Conservation (phyloP, 2,113 vertebrate species). For the Donacobius atricapilla region DNA sequence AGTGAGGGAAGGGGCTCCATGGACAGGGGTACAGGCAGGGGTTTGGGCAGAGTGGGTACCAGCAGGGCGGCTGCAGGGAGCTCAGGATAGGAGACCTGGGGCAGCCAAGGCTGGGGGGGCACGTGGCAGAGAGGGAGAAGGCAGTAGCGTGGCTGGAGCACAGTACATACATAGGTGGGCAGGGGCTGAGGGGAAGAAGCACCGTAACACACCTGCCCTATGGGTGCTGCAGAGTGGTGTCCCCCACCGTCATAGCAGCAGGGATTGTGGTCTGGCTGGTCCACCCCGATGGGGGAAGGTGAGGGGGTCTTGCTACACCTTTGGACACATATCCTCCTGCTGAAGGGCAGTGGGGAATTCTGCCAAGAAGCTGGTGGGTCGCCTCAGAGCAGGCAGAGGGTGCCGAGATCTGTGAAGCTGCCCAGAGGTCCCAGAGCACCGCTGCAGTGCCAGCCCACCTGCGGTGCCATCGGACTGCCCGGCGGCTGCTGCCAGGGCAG, state of each 20-base stretch:
- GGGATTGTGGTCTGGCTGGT: accelerated
- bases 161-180: accelerated
- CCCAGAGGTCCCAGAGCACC: background rate
- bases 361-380: accelerated
- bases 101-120: accelerated
- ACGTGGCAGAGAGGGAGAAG: background rate
- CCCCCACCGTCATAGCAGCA: accelerated
- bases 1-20: background rate
- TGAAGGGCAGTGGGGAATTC: background rate
- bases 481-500: background rate
- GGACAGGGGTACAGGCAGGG: background rate
- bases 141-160: background rate
- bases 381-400: background rate
- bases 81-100: accelerated
- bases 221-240: background rate
- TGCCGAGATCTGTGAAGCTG: background rate
- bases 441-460: background rate
- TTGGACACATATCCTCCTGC: background rate
- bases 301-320: accelerated
- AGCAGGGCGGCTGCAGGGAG: accelerated
- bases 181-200: background rate
- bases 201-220: accelerated
- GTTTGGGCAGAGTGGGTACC: background rate
- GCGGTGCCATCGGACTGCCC: background rate
- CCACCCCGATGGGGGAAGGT: accelerated